Evolutionary conservation across 2,888 invertebrate genomes (phyloP).

Genomic region (Amphipyra tragopoginis): DNA sequence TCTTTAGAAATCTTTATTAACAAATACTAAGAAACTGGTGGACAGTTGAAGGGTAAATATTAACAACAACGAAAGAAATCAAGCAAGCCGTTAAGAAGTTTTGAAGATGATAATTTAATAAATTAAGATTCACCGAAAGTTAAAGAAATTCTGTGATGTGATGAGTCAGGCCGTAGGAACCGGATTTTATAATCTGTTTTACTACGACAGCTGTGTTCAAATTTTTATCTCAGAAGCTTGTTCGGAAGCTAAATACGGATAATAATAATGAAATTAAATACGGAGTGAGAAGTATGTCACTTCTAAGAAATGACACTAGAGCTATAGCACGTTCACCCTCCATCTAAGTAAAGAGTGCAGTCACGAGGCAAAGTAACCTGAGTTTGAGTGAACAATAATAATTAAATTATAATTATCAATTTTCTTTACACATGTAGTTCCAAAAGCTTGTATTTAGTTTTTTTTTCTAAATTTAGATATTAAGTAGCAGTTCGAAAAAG

Average conservation of each 20-base stretch:
- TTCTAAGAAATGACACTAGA: conserved; percentile 48
- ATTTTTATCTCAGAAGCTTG: conserved; percentile 11
- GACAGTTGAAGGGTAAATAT: not conserved
- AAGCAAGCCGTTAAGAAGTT: conserved; percentile 13
- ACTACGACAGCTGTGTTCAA: conserved; percentile 25
- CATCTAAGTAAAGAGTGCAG: conserved; percentile 26
- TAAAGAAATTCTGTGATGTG: conserved; percentile 33
- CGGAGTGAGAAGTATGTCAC: conserved; percentile 8
- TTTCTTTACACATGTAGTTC: too few species aligned
- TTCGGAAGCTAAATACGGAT: conserved; percentile 4
- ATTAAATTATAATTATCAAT: too few species aligned
- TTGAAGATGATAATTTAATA: conserved; percentile 22
- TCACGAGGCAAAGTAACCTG: conserved; percentile 2
- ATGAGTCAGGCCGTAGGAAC: conserved; percentile 38
- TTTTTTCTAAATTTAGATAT: too few species aligned
- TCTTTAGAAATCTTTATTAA: not conserved
- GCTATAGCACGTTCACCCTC: conserved; percentile 45
- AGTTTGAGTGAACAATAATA: too few species aligned
- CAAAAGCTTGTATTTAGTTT: too few species aligned
- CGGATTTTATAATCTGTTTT: conserved; percentile 42
- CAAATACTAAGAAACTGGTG: too few species aligned
- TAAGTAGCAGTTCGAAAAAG: too few species aligned
- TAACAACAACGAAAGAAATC: conserved; percentile 10
- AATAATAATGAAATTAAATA: conserved; percentile 20
- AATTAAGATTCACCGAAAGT: conserved; percentile 47